Conservation (phyloP, 2,888 invertebrate genomes). For the Hydropsyche betteni region DNA sequence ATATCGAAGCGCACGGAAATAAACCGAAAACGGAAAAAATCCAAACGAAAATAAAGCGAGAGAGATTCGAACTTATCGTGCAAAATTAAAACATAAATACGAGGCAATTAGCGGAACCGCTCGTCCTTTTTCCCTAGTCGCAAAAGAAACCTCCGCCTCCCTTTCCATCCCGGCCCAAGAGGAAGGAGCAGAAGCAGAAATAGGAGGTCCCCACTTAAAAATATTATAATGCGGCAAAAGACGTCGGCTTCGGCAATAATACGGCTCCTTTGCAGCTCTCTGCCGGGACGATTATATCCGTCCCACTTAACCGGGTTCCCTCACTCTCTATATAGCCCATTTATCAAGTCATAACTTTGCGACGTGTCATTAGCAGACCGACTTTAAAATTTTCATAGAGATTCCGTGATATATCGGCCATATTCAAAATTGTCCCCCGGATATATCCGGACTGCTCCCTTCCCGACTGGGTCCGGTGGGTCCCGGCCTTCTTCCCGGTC, state of each 20-base stretch:
- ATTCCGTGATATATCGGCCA: slow-evolving; percentile 51
- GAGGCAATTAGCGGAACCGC: slow-evolving; percentile 26
- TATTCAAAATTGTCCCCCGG: slow-evolving; percentile 50
- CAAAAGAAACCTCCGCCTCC: neutral
- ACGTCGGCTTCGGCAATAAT: slow-evolving; percentile 49
- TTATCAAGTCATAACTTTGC: slow-evolving; percentile 52
- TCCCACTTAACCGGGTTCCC: slow-evolving; percentile 47
- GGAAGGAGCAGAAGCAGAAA: neutral
- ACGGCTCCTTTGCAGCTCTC: slow-evolving; percentile 44
- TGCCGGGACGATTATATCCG: slow-evolving; percentile 51
- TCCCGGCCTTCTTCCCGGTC: neutral
- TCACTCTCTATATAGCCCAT: slow-evolving; percentile 47
- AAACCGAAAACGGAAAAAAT: too few relatives aligned
- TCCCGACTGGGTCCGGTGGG: neutral
- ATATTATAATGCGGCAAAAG: slow-evolving; percentile 50
- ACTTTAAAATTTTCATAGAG: slow-evolving; percentile 52
- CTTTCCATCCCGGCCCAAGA: neutral
- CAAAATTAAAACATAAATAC: slow-evolving; percentile 37
- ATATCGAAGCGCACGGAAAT: too few relatives aligned
- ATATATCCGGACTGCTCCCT: slow-evolving; percentile 38
- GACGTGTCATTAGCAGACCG: slow-evolving; percentile 52
- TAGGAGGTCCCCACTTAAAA: slow-evolving; percentile 42
- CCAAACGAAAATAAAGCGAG: neutral
- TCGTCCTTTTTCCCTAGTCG: too few relatives aligned
- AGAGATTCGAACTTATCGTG: slow-evolving; percentile 11